Evolutionary conservation across 2,888 invertebrate genomes (phyloP).

Genomic region (Cynaeus angustus): DNA sequence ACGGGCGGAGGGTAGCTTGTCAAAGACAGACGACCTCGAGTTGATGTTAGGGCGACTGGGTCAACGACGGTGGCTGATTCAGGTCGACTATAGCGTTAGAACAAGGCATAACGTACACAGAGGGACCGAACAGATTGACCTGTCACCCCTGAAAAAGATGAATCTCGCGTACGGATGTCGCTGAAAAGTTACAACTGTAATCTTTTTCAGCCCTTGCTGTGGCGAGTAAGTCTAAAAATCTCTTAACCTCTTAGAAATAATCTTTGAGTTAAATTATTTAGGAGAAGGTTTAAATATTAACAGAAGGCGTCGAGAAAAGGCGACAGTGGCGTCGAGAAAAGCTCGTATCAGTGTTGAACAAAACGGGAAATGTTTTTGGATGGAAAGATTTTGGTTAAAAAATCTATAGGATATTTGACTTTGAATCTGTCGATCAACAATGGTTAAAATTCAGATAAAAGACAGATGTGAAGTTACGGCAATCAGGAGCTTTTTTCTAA

Average conservation of each 20-base stretch:
- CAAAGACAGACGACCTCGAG: slow-evolving; percentile 35
- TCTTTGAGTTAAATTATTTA: not conserved
- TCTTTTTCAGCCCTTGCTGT: slow-evolving; percentile 37
- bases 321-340: too few species aligned
- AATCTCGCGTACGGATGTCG: slow-evolving; percentile 40
- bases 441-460: too few species aligned
- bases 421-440: too few species aligned
- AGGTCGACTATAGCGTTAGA: slow-evolving; percentile 36
- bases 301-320: too few species aligned
- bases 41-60: slow-evolving; percentile 39
- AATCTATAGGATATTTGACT: too few species aligned
- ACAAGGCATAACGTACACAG: slow-evolving; percentile 31
- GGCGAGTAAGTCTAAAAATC: slow-evolving; percentile 7
- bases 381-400: too few species aligned
- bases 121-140: slow-evolving; percentile 56
- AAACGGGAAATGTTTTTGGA: too few species aligned
- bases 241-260: slow-evolving; percentile 5
- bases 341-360: too few species aligned
- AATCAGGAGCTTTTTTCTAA: too few species aligned
- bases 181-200: slow-evolving; percentile 45
- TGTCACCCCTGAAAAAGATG: slow-evolving; percentile 57
- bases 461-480: too few species aligned
- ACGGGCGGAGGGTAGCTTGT: slow-evolving; percentile 23
- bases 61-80: slow-evolving; percentile 41
- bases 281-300: not conserved